Evolutionary conservation across 2,797 vertebrate genomes (phyloP), one percentile per base, ranked within the genome.

Genomic region (Caiman crocodilus): DNA sequence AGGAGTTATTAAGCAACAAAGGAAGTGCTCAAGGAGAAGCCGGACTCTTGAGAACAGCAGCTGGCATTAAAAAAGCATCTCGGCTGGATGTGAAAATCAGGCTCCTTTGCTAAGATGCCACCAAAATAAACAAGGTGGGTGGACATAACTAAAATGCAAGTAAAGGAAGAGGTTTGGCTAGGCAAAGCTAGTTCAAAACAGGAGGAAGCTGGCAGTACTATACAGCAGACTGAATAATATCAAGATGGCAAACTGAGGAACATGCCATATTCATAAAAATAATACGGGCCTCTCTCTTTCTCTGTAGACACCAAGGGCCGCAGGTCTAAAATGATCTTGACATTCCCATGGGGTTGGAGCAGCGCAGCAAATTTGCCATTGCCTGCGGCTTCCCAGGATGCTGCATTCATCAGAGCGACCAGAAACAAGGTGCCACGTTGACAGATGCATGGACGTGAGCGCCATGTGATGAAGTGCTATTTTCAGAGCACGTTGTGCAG

Each of bases 131-230:
- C 21, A 71, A 60, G 9, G 13, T 26, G 57, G 84, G 42, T 82
- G 69, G 85, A 84, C 61, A 63, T 69, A 85, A 76, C 71, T 50
- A 89, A 35, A 76, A 25, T 64, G 17, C 32, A 65, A 32, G 60
- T 77, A 89, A 75, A 30, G 74, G 65, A 7, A 79, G n/a, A 73
- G 78, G 32, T 89, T 88, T 78, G 78, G 75, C 67, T 71, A 92
- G 82, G 55, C 61, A 82, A 89, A 89, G 85, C 79, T 32, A 85
- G 64, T 17, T 67, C 30, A 32, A 67, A 20, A 32, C 65, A 67
- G 32, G 30, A 32, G 18, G 65, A 17, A 67, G 18, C 5, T 30
- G 64, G 18, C 21, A 67, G 30, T 50, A 50, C 42, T 11, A 50
- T 50, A 50, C 42, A 50, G 42, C 42, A 50, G 42, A 50, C 42